phyloP scores from a whole-genome alignment of 2,113 vertebrate species.

The Rhodinocichla rosea region DNA sequence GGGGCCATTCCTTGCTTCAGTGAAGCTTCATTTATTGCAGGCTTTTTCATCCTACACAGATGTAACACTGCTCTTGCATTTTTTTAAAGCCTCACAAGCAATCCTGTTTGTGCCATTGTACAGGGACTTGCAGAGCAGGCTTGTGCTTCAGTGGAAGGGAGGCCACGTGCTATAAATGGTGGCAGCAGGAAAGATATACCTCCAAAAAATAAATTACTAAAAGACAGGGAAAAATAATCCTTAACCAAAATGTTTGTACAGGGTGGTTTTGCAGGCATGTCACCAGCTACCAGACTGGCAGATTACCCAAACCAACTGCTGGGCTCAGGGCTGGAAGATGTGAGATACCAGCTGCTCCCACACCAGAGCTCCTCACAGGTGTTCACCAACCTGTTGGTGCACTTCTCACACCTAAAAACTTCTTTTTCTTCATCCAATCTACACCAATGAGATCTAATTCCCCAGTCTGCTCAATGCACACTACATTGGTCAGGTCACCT shows the following conservation, averaged over 20 bases:
- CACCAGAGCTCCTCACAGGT: background rate
- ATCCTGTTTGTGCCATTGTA: background rate
- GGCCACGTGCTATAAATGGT: background rate
- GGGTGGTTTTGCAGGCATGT: background rate
- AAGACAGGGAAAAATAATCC: background rate
- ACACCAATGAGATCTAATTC: background rate
- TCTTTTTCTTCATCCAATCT: background rate
- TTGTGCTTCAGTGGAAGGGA: background rate
- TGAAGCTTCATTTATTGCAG: background rate
- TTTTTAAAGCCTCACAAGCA: constrained; percentile 38
- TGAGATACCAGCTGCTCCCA: background rate
- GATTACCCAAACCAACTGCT: background rate
- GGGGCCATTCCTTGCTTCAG: background rate
- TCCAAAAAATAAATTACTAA: background rate
- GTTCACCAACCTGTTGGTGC: background rate
- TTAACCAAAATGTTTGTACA: background rate
- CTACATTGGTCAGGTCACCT: background rate
- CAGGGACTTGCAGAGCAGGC: background rate
- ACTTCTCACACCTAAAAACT: background rate
- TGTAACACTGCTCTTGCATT: background rate
- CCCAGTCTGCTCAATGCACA: background rate
- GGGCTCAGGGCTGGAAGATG: background rate
- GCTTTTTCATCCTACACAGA: background rate
- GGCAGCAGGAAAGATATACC: background rate
- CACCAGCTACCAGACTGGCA: background rate